Evolutionary conservation across 2,888 invertebrate species (phyloP), one percentile per base, ranked within the genome.

Genomic region (Erynnis tages): DNA sequence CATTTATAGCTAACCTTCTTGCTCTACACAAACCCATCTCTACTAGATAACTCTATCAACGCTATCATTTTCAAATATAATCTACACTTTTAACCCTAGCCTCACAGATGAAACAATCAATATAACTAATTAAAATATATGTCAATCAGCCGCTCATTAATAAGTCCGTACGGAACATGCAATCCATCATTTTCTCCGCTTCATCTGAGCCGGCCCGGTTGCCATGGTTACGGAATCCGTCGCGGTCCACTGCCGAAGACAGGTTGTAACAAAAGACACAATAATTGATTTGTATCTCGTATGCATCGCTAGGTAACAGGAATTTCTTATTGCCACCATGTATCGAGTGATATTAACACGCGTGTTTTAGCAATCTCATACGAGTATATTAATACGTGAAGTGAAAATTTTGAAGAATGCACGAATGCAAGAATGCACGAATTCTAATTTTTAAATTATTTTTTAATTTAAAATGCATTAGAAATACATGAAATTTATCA

Each of bases 211-310:
- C 59, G 61, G 61, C 61, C 60, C 63, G 61, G 67, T 66, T 65
- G 68, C 67, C 66, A 67, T 72, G 68, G 79, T 81, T 78, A 77
- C 47, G 34, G 34, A 30, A 40, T 37, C 14, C 40, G 41, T 44
- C 35, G 17, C 47, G 47, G 25, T 47, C 23, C 34, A 16, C 46
- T 13, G 17, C 23, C 52, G 54, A 49, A 61, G 72, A 77, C 84
- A 73, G 82, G 83, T 83, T 85, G 85, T 79, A 83, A 85, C 81
- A 79, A 82, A 79, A 82, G 29, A 68, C 53, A 59, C 58, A 58
- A 55, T 60, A 59, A 54, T 58, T 54, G 57, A 58, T 54, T 55
- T 56, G 55, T 53, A 55, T 66, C 40, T 40, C 23, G 48, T 32
- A 40, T 21, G 47, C 47, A 38, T 38, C 47, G 30, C 17, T 47